These are phyloP conservation scores for Halcyon malimbica DNA, from an alignment of 2,113 vertebrate genomes.

Conservation along the genomic window DNA sequence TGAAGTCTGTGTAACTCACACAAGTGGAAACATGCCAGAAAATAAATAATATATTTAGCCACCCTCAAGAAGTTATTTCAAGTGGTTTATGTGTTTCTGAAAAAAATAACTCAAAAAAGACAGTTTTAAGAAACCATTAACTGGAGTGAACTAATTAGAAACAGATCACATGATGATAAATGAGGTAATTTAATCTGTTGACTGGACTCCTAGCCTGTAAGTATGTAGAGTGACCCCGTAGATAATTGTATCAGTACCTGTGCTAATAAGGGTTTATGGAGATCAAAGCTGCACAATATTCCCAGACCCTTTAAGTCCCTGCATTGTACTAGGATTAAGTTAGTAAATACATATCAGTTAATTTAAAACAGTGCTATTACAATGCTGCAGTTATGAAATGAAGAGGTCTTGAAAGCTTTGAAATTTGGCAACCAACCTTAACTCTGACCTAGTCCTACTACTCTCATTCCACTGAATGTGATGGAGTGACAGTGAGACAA, in stretches of 20 bases:
- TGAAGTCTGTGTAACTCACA: background rate
- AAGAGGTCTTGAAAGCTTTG: slow-evolving; percentile 41
- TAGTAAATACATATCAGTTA: slow-evolving; percentile 35
- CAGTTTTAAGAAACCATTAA: slow-evolving; percentile 56
- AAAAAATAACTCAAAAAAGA: slow-evolving; percentile 25
- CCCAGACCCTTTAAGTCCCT: background rate
- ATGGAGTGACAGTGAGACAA: background rate
- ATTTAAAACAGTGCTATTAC: slow-evolving; percentile 43
- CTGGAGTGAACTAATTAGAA: slow-evolving; percentile 52
- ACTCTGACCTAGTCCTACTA: background rate
- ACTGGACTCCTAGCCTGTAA: slow-evolving; percentile 22
- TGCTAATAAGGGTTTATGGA: slow-evolving; percentile 55
- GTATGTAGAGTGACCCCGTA: slow-evolving; percentile 14
- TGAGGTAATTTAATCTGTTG: slow-evolving; percentile 47
- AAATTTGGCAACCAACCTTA: slow-evolving; percentile 48
- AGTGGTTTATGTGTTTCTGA: slow-evolving; percentile 36
- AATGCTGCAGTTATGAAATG: slow-evolving; percentile 18
- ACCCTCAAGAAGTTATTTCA: slow-evolving; percentile 34
- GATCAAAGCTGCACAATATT: slow-evolving; percentile 47
- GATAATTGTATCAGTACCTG: slow-evolving; percentile 56
- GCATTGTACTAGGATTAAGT: slow-evolving; percentile 30
- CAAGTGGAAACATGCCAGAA: slow-evolving; percentile 16
- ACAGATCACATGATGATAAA: slow-evolving; percentile 61
- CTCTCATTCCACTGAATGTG: background rate
- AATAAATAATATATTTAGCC: slow-evolving; percentile 30